Evolutionary conservation across 2,113 vertebrate genomes (phyloP).

Genomic region (Hypomesus transpacificus): DNA sequence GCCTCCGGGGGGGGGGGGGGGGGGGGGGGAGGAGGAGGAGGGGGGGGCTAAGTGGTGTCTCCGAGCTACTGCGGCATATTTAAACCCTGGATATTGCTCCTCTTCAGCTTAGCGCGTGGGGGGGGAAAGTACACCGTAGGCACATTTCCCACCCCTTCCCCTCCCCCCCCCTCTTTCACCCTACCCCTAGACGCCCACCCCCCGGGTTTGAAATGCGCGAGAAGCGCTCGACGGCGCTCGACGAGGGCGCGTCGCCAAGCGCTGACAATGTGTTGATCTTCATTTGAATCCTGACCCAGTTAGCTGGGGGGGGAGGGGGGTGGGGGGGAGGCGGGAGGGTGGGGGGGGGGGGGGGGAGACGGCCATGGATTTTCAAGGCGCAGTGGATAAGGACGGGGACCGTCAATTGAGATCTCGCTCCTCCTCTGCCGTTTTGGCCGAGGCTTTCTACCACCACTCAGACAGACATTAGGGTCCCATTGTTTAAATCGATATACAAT

Average conservation of each 20-base stretch:
- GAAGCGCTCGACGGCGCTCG: not conserved
- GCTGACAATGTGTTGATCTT: slow-evolving; percentile 14
- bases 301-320: slow-evolving; percentile 16
- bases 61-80: slow-evolving; percentile 6
- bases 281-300: slow-evolving; percentile 32
- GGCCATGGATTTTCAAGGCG: not conserved
- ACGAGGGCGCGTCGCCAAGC: slow-evolving; percentile 1
- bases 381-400: slow-evolving; percentile 10
- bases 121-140: slow-evolving; percentile 5
- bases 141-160: not conserved
- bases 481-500: not conserved
- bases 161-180: too few species aligned
- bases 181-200: too few species aligned
- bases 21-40: too few species aligned
- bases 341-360: not conserved
- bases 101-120: not conserved
- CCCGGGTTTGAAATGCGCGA: not conserved
- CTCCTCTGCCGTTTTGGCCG: too few species aligned
- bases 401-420: too few species aligned
- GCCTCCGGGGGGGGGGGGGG: not conserved
- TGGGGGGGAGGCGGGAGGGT: not conserved
- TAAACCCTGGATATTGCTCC: slow-evolving; percentile 14
- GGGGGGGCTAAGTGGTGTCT: too few species aligned
- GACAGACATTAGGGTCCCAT: slow-evolving; percentile 8
- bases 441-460: too few species aligned